A percentile compares a stretch with the other conserved stretches of the same genome.
Conservation (phyloP, 37 sponge, comb jelly and placozoan genomes). For the Oscarella lobularis region DNA sequence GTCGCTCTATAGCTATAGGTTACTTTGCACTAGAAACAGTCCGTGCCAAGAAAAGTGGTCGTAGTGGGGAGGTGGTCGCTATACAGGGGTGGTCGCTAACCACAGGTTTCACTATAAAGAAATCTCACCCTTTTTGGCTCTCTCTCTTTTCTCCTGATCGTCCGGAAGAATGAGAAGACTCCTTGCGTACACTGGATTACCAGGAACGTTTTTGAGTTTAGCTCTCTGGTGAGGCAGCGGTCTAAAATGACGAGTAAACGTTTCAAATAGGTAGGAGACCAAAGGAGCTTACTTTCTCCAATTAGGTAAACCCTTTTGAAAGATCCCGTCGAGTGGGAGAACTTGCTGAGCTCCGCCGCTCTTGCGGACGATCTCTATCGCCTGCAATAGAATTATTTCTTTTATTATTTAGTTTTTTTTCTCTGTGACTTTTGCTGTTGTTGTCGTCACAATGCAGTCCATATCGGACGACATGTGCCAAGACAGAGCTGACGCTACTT, state of each 20-base stretch:
- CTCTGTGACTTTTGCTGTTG: constrained; percentile 7
- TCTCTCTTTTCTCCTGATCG: neutral
- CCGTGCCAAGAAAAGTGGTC: too few relatives aligned
- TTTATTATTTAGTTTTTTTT: too few relatives aligned
- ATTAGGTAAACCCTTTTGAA: neutral
- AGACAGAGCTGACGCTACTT: neutral
- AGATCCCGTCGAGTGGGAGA: neutral
- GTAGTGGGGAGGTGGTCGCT: too few relatives aligned
- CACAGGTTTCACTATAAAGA: too few relatives aligned
- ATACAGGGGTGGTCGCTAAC: too few relatives aligned
- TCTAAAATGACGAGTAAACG: too few relatives aligned
- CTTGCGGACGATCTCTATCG: neutral
- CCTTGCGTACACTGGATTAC: neutral
- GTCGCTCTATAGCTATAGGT: too few relatives aligned
- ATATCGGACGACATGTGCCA: constrained; percentile 5
- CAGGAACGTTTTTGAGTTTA: too few relatives aligned
- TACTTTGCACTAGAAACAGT: too few relatives aligned
- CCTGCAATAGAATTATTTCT: too few relatives aligned
- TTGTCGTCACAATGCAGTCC: constrained; percentile 1
- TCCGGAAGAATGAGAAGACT: neutral
- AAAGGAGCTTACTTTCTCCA: neutral
- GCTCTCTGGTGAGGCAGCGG: constrained; percentile 2
- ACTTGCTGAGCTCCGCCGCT: neutral
- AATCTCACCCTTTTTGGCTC: too few relatives aligned
- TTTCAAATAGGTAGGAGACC: neutral